A percentile compares a stretch with the other conserved stretches of the same genome.
Conservation (phyloP, 2,797 vertebrate genomes). For the Urophycis tenuis region DNA sequence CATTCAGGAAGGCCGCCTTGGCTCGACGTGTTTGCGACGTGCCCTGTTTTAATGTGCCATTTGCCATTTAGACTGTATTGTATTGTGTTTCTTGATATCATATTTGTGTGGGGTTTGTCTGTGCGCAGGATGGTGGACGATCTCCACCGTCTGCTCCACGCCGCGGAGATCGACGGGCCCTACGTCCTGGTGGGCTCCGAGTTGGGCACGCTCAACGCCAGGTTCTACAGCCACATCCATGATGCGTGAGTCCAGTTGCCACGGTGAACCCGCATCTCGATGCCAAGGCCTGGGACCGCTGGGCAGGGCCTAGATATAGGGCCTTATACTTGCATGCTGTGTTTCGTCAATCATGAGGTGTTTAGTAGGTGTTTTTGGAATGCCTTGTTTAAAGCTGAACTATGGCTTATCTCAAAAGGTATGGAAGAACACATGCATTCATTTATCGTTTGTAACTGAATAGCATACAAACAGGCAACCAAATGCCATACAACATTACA, state of each 20-base stretch:
- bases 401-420: too few species aligned
- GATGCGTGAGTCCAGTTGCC: slow-evolving; percentile 63
- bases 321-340: too few species aligned
- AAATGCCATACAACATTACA: background rate
- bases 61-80: background rate
- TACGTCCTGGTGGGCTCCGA: slow-evolving; percentile 75
- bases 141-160: slow-evolving; percentile 69
- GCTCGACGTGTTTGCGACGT: slow-evolving; percentile 31
- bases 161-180: slow-evolving; percentile 64
- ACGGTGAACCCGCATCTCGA: too few species aligned
- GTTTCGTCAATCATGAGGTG: too few species aligned
- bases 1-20: slow-evolving; percentile 33
- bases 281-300: too few species aligned
- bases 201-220: slow-evolving; percentile 69
- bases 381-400: too few species aligned
- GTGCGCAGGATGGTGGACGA: slow-evolving; percentile 76
- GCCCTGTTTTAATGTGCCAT: slow-evolving; percentile 41
- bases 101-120: background rate
- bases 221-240: slow-evolving; percentile 77
- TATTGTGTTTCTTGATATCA: background rate
- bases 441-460: too few species aligned
- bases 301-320: too few species aligned
- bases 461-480: background rate
- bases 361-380: too few species aligned
- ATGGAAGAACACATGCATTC: too few species aligned